A percentile compares a stretch with the other conserved stretches of the same genome.
Evolutionary conservation across 2,113 vertebrate species (phyloP).

Genomic region (Dasyurus viverrinus): DNA sequence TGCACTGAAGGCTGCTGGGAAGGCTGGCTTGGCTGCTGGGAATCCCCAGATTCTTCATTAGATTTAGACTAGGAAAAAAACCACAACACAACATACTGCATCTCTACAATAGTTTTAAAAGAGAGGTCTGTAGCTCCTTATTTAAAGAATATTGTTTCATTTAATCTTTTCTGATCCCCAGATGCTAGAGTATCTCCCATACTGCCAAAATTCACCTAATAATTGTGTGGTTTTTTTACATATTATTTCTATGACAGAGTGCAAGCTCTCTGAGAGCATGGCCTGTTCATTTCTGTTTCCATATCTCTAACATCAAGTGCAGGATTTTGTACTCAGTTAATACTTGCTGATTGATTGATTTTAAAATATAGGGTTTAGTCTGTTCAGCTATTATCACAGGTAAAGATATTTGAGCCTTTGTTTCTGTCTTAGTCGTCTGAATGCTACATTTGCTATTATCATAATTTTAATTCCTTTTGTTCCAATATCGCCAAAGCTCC

Average conservation of each 20-base stretch:
- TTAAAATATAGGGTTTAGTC: slow-evolving; percentile 20
- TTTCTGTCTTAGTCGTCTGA: slow-evolving; percentile 38
- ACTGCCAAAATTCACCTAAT: background rate
- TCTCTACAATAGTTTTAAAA: slow-evolving; percentile 77
- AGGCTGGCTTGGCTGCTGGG: slow-evolving; percentile 92
- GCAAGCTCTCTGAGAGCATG: background rate
- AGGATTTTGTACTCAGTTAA: background rate
- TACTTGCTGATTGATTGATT: background rate
- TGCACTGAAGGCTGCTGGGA: slow-evolving; percentile 90
- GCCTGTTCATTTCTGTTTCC: background rate
- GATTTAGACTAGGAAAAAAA: slow-evolving; percentile 89
- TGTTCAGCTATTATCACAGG: background rate
- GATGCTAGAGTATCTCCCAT: background rate
- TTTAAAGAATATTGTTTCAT: slow-evolving; percentile 17
- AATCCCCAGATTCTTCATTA: slow-evolving; percentile 93
- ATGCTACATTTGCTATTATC: slow-evolving; percentile 56
- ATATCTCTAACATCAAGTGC: background rate
- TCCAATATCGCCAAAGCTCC: slow-evolving; percentile 44
- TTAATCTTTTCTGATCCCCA: background rate
- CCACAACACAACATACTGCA: slow-evolving; percentile 33
- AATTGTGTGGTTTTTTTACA: background rate
- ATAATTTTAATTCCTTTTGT: slow-evolving; percentile 62
- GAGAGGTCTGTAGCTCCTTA: slow-evolving; percentile 57
- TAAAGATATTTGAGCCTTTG: background rate
- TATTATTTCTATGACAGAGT: background rate